These are phyloP conservation scores for human DNA, from an alignment of 2,113 vertebrate genomes.

Conservation along the genomic window DNA sequence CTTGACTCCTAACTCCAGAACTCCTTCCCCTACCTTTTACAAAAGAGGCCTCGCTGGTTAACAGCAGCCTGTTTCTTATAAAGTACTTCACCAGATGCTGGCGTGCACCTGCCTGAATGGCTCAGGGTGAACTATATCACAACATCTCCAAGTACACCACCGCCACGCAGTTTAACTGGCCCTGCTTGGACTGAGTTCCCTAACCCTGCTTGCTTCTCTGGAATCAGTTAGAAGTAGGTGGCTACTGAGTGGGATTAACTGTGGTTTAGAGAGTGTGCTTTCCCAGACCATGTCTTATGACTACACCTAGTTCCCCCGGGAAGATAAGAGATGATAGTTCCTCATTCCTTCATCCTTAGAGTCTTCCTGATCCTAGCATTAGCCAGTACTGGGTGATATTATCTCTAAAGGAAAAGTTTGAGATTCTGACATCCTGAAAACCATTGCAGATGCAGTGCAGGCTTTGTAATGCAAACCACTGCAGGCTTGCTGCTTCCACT, in stretches of 20 bases:
- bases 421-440: background rate
- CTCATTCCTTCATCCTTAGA: background rate
- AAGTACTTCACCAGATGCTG: constrained; percentile 13
- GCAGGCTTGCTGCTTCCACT: background rate
- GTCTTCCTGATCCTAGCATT: background rate
- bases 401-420: background rate
- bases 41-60: background rate
- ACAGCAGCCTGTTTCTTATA: background rate
- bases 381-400: background rate
- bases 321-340: background rate
- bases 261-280: background rate
- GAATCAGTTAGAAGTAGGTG: background rate
- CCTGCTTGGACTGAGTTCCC: background rate
- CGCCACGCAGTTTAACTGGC: background rate
- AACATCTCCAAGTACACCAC: background rate
- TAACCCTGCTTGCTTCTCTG: background rate
- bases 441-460: background rate
- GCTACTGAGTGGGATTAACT: background rate
- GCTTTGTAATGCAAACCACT: background rate
- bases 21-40: background rate
- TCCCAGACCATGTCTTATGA: background rate
- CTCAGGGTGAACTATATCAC: background rate
- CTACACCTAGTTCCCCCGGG: background rate
- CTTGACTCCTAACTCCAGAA: background rate
- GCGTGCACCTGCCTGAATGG: background rate